Base-by-base conservation (phyloP, 1,140 invertebrate species). In the Philaenus spumarius region DNA sequence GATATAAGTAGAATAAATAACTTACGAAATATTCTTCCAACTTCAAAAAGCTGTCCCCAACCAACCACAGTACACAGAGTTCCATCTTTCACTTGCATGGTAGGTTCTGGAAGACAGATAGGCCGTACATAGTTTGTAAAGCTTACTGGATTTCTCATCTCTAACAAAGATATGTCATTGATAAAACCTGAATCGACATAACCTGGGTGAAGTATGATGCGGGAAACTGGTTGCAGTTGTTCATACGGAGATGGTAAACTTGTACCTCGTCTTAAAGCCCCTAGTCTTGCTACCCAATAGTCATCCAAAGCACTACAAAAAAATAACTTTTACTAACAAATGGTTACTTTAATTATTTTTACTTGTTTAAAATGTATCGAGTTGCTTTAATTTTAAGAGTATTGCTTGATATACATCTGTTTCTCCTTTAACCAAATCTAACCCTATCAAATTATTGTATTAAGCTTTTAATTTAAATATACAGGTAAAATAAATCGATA, bases 11-110 rank as follows among this genome's bases (percentile, higher is more conserved):
- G 17, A 20, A 42, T n/a, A 24, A 50, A 24, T 23, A 39, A 80
- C 86, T 87, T 77, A 91, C 87, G 87, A 69, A 90, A 90, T 61
- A 90, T 83, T 40, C 84, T 73, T 43, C 86, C 86, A 59, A 86
- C 80, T 75, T 92, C 88, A 65, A 85, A 88, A 0, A 90, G 74
- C 68, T 90, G 87, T 53, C 88, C 89, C 87, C 87, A 91, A 3
- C 88, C 88, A 1, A 90, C 81, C 2, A 90, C 85, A 0, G 87
- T 90, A 68, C 88, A 90, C 30, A 80, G 76, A 0, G 78, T 75
- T 0, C 83, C 83, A 62, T 84, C 81, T 37, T 78, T 76, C 0
- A 82, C 77, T 22, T 76, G 73, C 1, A 72, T 65, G 24, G 75
- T 71, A 11, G 78, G 73, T 4, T 72, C 70, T 11, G 80, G 80